Conservation (phyloP, 2,113 vertebrate species). For the Mus spicilegus region DNA sequence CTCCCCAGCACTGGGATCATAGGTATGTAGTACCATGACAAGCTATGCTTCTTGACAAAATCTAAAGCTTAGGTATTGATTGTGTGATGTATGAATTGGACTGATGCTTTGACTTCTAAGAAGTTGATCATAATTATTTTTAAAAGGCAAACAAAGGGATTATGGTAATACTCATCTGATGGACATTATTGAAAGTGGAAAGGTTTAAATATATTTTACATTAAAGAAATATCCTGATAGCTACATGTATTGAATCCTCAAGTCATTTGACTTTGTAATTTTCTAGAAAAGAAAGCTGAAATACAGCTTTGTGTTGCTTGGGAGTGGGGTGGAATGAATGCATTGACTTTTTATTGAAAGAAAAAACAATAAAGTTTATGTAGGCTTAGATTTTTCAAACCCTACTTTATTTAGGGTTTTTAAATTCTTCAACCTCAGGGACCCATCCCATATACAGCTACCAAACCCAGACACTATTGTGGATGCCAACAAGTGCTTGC, state of each 20-base stretch:
- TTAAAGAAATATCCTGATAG: constrained; percentile 26
- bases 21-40: neutral
- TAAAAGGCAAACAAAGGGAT: neutral
- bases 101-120: constrained; percentile 29
- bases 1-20: neutral
- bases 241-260: constrained; percentile 4
- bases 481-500: no score
- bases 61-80: neutral
- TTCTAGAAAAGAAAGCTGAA: neutral
- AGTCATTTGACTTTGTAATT: neutral
- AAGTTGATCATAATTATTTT: constrained; percentile 17
- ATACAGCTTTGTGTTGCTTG: neutral
- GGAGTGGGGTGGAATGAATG: neutral
- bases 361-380: no score
- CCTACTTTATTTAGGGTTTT: no score
- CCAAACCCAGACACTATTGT: no score
- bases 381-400: no score
- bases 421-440: no score
- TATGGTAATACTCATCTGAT: constrained; percentile 2
- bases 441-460: no score
- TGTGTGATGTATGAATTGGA: neutral
- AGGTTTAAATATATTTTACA: constrained; percentile 36
- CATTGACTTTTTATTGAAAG: neutral
- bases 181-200: neutral
- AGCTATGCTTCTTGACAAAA: constrained; percentile 4